These are phyloP conservation scores for Epizoanthus illoricatus DNA, from an alignment of 92 coral and sea anemone species.

Conservation along the genomic window DNA sequence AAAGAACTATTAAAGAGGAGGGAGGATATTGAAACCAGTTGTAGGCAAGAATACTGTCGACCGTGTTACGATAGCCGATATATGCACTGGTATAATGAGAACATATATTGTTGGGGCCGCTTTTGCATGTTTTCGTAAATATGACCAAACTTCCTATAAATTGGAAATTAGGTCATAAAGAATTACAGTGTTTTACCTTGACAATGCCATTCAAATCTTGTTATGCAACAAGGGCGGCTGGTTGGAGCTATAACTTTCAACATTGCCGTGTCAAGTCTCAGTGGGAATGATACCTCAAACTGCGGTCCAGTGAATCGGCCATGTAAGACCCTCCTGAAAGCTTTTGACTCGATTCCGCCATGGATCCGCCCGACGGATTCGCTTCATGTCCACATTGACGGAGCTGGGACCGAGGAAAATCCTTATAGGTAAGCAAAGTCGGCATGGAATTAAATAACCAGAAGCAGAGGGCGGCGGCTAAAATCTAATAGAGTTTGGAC, in stretches of 20 bases:
- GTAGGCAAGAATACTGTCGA: too few species aligned
- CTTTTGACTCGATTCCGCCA: neutral
- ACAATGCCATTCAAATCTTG: too few species aligned
- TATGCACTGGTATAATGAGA: too few species aligned
- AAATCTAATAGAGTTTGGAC: neutral
- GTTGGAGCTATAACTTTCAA: neutral
- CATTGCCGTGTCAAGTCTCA: neutral
- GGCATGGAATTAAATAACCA: neutral
- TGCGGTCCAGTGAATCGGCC: neutral
- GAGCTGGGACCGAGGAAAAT: neutral
- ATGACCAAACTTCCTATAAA: too few species aligned
- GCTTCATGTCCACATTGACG: slow-evolving; percentile 9
- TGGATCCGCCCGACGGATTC: neutral
- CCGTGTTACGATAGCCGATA: too few species aligned
- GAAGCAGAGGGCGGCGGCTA: neutral
- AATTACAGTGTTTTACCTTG: too few species aligned
- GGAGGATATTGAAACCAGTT: too few species aligned
- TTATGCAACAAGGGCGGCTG: too few species aligned
- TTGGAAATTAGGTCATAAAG: too few species aligned
- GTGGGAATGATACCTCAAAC: neutral
- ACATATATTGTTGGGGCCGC: too few species aligned
- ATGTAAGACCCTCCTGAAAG: neutral
- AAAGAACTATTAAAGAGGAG: too few species aligned
- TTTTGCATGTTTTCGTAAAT: too few species aligned
- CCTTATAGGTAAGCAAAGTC: neutral